Evolutionary conservation across 2,888 invertebrate species (phyloP).

Genomic region (Eretmocerus hayati): DNA sequence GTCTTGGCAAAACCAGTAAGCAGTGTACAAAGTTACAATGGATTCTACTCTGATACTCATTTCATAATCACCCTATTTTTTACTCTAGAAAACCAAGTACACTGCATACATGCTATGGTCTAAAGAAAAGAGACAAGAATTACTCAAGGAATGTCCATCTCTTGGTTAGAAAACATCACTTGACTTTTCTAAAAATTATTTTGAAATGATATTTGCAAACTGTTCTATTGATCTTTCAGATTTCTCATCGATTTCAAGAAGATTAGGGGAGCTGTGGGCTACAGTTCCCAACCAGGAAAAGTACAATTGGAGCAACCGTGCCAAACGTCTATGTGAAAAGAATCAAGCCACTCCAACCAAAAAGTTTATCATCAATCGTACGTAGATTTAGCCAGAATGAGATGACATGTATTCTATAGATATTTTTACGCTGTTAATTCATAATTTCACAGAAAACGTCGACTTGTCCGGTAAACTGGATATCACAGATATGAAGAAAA

Average conservation of each 20-base stretch:
- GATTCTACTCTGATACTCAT: not conserved
- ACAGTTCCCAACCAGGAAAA: slow-evolving; percentile 64
- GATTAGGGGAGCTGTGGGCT: slow-evolving; percentile 86
- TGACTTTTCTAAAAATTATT: slow-evolving; percentile 5
- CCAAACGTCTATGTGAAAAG: slow-evolving; percentile 60
- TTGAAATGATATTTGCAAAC: not conserved
- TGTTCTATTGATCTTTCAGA: slow-evolving; percentile 49
- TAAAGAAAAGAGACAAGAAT: slow-evolving; percentile 69
- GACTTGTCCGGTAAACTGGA: too few species aligned
- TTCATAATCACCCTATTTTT: slow-evolving; percentile 4
- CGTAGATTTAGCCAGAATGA: too few species aligned
- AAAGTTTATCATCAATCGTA: slow-evolving; percentile 50
- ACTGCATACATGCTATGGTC: slow-evolving; percentile 93
- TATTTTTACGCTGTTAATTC: too few species aligned
- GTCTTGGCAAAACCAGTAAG: too few species aligned
- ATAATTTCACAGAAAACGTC: too few species aligned
- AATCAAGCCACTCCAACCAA: slow-evolving; percentile 41
- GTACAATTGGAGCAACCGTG: slow-evolving; percentile 74
- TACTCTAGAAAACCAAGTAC: slow-evolving; percentile 60
- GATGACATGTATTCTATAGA: too few species aligned
- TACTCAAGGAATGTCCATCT: slow-evolving; percentile 64
- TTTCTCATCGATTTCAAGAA: slow-evolving; percentile 75
- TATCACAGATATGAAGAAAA: slow-evolving; percentile 9
- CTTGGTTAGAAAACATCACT: slow-evolving; percentile 52
- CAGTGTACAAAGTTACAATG: not conserved